Evolutionary conservation across 2,113 vertebrate genomes (phyloP), one percentile per base, ranked within the genome.

Genomic region (Sitta europaea): DNA sequence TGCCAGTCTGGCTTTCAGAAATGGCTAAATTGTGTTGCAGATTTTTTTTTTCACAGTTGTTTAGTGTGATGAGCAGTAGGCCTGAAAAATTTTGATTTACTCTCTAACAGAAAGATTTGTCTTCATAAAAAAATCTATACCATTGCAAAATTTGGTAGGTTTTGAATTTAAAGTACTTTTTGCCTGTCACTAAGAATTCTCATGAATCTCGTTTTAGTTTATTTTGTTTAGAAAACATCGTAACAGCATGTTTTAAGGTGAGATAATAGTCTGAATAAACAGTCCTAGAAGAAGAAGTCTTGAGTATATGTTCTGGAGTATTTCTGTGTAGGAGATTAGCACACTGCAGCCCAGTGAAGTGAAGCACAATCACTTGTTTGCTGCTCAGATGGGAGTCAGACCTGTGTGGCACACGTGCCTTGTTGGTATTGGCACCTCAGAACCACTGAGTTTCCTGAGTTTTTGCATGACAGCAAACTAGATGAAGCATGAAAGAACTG

Each of bases 161-260:
- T 88, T 73, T 80, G 35, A 61, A 22, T 81, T 57, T 27, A 27
- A 51, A 65, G 15, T 61, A 40, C 11, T 48, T 63, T 15, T 76
- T 68, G 35, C 17, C 45, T 35, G 5, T 70, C 0, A 0, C 28
- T 33, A 14, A 42, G 10, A 15, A 21, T n/a, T 4, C 7, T 83
- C 1, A 21, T 57, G 9, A 13, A 3, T 47, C 5, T n/a, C 28
- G 38, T 48, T 35, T 61, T 8, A n/a, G 33, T 80, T 76, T 70
- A 31, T 73, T 83, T 83, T 21, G 15, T 23, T 71, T 80, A 12
- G 20, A 51, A 88, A 25, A 62, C 3, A 29, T 33, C 3, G 0
- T 14, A 36, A 10, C 16, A 57, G 4, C 10, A 7, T 31, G 3
- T 75, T 83, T 89, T 71, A 75, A 91, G 28, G 19, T 67, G 25